These are phyloP conservation scores for Sialis lutaria DNA, from an alignment of 2,888 invertebrate genomes.

Conservation along the genomic window DNA sequence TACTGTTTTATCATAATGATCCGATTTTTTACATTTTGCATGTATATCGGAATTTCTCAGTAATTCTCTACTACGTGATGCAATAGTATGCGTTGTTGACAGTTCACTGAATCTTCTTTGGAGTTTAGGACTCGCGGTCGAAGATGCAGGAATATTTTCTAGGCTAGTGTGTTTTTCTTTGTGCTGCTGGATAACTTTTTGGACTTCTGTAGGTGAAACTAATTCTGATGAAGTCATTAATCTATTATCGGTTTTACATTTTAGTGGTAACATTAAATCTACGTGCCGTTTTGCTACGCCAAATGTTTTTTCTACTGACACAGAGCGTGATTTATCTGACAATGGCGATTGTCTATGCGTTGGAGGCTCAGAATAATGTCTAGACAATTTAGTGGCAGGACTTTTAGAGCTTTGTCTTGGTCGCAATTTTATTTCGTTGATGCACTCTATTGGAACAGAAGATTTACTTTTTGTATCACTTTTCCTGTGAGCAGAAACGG, in stretches of 20 bases:
- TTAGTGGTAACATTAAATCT: conserved; percentile 21
- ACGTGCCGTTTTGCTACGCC: conserved; percentile 33
- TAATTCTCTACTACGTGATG: conserved; percentile 12
- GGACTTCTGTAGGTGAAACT: conserved; percentile 38
- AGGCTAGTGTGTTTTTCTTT: conserved; percentile 18
- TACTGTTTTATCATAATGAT: not conserved
- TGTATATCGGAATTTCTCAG: conserved; percentile 10
- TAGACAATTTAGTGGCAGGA: not conserved
- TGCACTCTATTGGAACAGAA: conserved; percentile 8
- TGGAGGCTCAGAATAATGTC: conserved; percentile 2
- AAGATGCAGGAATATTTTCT: not conserved
- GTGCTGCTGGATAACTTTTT: conserved; percentile 25
- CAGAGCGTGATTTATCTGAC: conserved; percentile 15
- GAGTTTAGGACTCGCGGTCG: not conserved
- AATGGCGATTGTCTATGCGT: conserved; percentile 3
- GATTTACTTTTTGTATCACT: conserved; percentile 24
- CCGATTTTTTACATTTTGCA: conserved; percentile 3
- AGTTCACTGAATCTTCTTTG: not conserved
- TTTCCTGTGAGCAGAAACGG: conserved; percentile 21
- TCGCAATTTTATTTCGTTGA: conserved; percentile 6
- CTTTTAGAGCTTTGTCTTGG: conserved; percentile 11
- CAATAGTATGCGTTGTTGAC: not conserved
- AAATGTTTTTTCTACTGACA: conserved; percentile 38
- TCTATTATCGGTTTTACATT: conserved; percentile 8
- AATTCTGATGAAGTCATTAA: conserved; percentile 33